phyloP scores from a whole-genome alignment of 2,113 vertebrate genomes.

The Thomomys bottae region DNA sequence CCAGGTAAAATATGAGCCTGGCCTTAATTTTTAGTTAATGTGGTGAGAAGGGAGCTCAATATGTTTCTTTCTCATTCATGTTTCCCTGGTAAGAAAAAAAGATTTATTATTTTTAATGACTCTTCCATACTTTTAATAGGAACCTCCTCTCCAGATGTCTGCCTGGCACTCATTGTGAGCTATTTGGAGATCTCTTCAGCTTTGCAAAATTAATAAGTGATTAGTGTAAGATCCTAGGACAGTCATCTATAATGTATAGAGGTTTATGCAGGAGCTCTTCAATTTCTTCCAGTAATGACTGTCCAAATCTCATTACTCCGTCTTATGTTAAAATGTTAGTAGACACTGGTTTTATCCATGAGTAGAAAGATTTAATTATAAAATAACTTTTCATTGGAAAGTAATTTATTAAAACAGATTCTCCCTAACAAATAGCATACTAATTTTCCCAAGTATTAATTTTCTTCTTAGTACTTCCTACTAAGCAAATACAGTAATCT shows the following conservation, averaged over 20 bases:
- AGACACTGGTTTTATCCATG: conserved; percentile 60
- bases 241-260: conserved; percentile 60
- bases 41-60: conserved; percentile 17
- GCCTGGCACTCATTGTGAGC: conserved; percentile 34
- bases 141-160: conserved; percentile 63
- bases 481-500: conserved; percentile 48
- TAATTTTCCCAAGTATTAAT: conserved; percentile 64
- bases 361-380: conserved; percentile 71
- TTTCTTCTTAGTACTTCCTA: conserved; percentile 56
- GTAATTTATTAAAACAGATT: conserved; percentile 70
- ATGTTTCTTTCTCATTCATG: conserved; percentile 40
- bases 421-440: conserved; percentile 40
- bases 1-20: conserved; percentile 33
- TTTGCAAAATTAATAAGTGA: conserved; percentile 72
- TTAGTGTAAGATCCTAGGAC: conserved; percentile 52
- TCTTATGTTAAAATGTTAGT: conserved; percentile 72
- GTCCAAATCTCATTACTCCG: conserved; percentile 76
- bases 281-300: conserved; percentile 67
- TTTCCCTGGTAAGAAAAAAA: conserved; percentile 51
- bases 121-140: conserved; percentile 35
- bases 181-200: conserved; percentile 51
- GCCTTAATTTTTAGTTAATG: conserved; percentile 41
- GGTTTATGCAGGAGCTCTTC: conserved; percentile 54
- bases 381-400: conserved; percentile 72
- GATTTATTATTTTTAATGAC: conserved; percentile 58